Base-by-base conservation (phyloP, 1,140 invertebrate species). In the Drosophila persimilis region DNA sequence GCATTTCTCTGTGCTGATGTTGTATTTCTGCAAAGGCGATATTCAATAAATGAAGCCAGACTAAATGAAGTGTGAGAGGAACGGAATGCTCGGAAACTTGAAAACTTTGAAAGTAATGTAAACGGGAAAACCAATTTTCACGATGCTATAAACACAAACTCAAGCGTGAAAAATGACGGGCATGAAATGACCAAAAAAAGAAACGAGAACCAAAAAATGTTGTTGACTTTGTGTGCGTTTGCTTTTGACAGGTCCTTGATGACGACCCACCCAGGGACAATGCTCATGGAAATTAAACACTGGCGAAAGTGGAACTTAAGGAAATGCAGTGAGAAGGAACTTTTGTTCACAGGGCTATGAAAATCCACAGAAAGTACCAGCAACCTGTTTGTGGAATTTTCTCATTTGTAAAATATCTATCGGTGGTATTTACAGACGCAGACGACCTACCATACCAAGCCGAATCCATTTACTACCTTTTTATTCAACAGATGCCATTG, bases 1-100 rank as follows among this genome's bases (percentile, higher is more conserved):
- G 77, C 94, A 94, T 80, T 93, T 92, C 75, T 95, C 94, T n/a
- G 94, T 95, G 85, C 93, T 94, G 70, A 95, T 94, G 61, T 95
- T 93, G 90, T 95, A 95, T 93, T 94, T 95, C 94, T 95, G 93
- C 47, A 94, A 66, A 26, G 31, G 22, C 44, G 64, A 48, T 48
- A 54, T 59, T 48, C 57, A 44, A 77, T 61, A 72, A 48, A 61
- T 41, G 43, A 54, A 72, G 57, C 54, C 58, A 58, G 58, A 69
- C 26, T 44, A 70, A 70, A 80, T 63, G 22, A 61, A 78, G 64
- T 67, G 43, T 58, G 56, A 44, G 47, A 13, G 3, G 11, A 47
- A 41, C 43, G 43, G 52, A 56, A 52, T 55, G 9, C 41, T 9
- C 20, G 13, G 44, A 20, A 67, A 63, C 52, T 59, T 20, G 39